phyloP scores from a whole-genome alignment of 2,888 invertebrate genomes.

The Byasa hedistus region DNA sequence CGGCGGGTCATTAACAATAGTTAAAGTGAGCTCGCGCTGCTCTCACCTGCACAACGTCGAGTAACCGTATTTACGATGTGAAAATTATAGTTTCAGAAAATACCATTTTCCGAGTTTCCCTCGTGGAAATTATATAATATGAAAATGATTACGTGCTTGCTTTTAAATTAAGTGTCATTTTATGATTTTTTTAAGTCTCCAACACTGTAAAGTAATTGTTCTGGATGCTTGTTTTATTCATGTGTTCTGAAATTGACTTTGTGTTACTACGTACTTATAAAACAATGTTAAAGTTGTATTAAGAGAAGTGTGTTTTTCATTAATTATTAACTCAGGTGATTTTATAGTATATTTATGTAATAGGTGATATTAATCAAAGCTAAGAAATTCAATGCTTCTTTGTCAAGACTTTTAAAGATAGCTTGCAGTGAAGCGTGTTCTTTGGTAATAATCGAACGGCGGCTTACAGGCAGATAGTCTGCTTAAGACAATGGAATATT shows the following conservation, averaged over 20 bases:
- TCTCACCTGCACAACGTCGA: constrained; percentile 35
- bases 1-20: constrained; percentile 74
- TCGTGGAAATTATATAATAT: constrained; percentile 27
- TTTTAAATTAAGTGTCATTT: constrained; percentile 7
- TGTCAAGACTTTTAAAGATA: constrained; percentile 43
- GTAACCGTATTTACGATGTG: constrained; percentile 36
- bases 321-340: neutral
- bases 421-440: constrained; percentile 35
- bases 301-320: neutral
- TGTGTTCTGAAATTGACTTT: neutral
- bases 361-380: constrained; percentile 45
- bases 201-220: neutral
- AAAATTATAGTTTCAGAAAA: constrained; percentile 36
- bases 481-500: constrained; percentile 73
- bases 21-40: constrained; percentile 49
- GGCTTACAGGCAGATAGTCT: constrained; percentile 64
- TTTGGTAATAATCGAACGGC: constrained; percentile 63
- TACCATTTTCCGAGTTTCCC: constrained; percentile 21
- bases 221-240: neutral
- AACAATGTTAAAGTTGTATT: neutral
- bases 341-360: constrained; percentile 8
- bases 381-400: constrained; percentile 40
- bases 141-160: constrained; percentile 19
- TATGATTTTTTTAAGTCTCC: neutral
- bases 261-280: too few relatives aligned